Percentiles rank a stretch among this genome's conserved stretches.
phyloP scores from a whole-genome alignment of 2,888 invertebrate species.

The Nebria salina region DNA sequence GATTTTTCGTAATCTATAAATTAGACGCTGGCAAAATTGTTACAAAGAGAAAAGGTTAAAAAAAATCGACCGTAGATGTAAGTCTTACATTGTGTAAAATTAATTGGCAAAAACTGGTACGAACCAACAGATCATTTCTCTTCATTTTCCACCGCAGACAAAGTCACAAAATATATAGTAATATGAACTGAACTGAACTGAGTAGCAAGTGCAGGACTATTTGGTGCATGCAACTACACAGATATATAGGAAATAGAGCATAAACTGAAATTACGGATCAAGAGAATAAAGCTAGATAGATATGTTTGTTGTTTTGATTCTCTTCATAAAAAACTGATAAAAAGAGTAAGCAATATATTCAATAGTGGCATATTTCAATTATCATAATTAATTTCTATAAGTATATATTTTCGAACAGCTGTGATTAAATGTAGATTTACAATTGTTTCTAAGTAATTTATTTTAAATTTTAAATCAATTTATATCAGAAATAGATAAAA shows the following conservation, averaged over 20 bases:
- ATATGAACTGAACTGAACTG: slow-evolving; percentile 17
- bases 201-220: background rate
- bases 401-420: no score
- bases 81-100: slow-evolving; percentile 17
- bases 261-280: background rate
- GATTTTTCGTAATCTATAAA: background rate
- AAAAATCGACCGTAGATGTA: background rate
- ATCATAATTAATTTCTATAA: no score
- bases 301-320: no score
- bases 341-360: no score
- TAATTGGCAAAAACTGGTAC: slow-evolving; percentile 15
- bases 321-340: no score
- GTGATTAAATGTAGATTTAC: no score
- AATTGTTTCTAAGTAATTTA: no score
- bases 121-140: slow-evolving; percentile 13
- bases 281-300: background rate
- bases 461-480: no score
- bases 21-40: background rate
- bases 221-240: background rate
- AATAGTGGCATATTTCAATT: no score
- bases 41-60: background rate
- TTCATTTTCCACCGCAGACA: slow-evolving; percentile 7
- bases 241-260: background rate
- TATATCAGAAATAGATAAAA: no score
- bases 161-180: background rate